These are phyloP conservation scores for Adrianichthys oophorus DNA, from an alignment of 2,797 vertebrate species.

Conservation along the genomic window DNA sequence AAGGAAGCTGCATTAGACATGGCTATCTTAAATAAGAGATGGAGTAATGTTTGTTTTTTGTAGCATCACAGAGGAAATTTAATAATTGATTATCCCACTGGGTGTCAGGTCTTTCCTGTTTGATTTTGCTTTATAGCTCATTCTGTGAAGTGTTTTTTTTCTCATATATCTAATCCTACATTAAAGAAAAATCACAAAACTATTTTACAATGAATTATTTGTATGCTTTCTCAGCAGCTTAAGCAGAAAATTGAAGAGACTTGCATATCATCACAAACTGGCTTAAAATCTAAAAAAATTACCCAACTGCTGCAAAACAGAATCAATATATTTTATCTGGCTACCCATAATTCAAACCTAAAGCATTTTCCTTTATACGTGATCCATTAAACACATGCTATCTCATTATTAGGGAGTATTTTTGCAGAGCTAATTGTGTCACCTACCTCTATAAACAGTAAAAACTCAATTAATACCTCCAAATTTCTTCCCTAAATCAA, in stretches of 20 bases:
- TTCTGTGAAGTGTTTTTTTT: not conserved
- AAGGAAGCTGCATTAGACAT: not conserved
- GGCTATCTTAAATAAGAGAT: not conserved
- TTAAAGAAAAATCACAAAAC: not conserved
- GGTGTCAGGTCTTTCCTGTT: not conserved
- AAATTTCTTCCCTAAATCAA: too few relatives aligned
- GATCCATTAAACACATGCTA: too few relatives aligned
- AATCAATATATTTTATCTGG: too few relatives aligned
- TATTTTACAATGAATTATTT: not conserved
- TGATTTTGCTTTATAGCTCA: not conserved
- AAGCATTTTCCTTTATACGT: too few relatives aligned
- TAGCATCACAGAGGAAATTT: not conserved
- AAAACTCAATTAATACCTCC: too few relatives aligned
- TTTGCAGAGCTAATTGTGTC: too few relatives aligned
- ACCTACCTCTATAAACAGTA: too few relatives aligned
- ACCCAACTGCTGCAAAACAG: too few relatives aligned
- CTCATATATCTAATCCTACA: not conserved
- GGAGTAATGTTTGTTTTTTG: not conserved
- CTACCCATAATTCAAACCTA: too few relatives aligned
- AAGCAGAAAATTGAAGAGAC: slow-evolving; percentile 1
- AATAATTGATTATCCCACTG: not conserved
- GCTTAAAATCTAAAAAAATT: not conserved
- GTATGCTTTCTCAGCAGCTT: not conserved
- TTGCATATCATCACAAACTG: not conserved
- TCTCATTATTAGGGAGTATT: too few relatives aligned